phyloP scores from a whole-genome alignment of 2,888 invertebrate genomes.

The Sipunculus nudus region DNA sequence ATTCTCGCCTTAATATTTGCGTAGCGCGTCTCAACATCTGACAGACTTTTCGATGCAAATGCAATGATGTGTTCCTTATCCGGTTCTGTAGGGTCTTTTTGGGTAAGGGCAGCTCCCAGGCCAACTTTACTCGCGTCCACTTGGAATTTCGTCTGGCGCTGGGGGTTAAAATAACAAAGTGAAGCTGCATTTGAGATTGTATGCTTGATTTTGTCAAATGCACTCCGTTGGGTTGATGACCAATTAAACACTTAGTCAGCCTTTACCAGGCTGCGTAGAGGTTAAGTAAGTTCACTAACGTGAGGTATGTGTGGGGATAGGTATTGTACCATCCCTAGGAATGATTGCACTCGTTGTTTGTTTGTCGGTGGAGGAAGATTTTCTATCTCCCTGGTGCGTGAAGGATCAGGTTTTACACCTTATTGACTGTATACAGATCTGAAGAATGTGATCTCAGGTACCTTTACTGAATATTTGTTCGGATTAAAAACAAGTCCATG shows the following conservation, averaged over 20 bases:
- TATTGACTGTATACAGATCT: slow-evolving; percentile 18
- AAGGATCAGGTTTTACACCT: slow-evolving; percentile 32
- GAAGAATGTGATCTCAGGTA: slow-evolving; percentile 24
- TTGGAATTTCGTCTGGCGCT: slow-evolving; percentile 5
- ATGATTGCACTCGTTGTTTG: slow-evolving; percentile 23
- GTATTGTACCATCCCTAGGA: slow-evolving; percentile 29
- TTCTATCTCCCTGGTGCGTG: slow-evolving; percentile 18
- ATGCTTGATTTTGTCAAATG: too few relatives aligned
- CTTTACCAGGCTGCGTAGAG: slow-evolving; percentile 20
- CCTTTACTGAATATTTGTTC: not conserved
- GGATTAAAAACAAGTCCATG: slow-evolving; percentile 7
- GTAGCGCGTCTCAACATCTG: slow-evolving; percentile 19
- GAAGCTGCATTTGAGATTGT: too few relatives aligned
- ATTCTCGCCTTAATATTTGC: slow-evolving; percentile 33
- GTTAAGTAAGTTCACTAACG: slow-evolving; percentile 11
- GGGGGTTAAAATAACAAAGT: slow-evolving; percentile 20
- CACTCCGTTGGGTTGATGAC: too few relatives aligned
- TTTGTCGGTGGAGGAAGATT: slow-evolving; percentile 19
- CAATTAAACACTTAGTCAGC: slow-evolving; percentile 12
- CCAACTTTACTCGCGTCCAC: slow-evolving; percentile 20
- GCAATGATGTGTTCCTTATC: slow-evolving; percentile 15
- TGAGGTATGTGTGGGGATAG: slow-evolving; percentile 23
- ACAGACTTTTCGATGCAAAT: slow-evolving; percentile 22
- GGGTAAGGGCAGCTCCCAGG: slow-evolving; percentile 29
- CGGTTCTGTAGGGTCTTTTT: slow-evolving; percentile 16